Base-by-base conservation (phyloP, 2,797 vertebrate genomes). In the Hipposideros larvatus region DNA sequence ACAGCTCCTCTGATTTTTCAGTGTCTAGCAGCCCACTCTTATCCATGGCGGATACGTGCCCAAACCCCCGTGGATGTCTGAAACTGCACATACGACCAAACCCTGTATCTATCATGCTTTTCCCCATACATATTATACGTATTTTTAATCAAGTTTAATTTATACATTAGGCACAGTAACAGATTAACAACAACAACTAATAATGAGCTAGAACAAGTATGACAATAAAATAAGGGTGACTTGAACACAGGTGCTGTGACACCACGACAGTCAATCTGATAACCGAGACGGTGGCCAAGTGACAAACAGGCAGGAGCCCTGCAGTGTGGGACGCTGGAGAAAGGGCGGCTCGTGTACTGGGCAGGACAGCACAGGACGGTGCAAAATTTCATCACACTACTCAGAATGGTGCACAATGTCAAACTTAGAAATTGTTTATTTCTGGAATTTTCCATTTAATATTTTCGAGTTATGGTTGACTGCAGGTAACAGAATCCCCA, bases 211-310 rank as follows among this genome's bases (percentile, higher is more conserved):
- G n/a, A 55, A 34, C 51, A 55, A 7, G 9, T 4, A 5, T 2
- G 34, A 15, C 74, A 7, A 13, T 11, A 4, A 55, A 15, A 14
- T 2, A 13, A 24, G 51, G 46, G n/a, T 31, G 2, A 21, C 18
- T 14, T 4, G n/a, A 14, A 2, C 51, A 14, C 74, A 8, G 2
- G 51, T 19, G 4, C 51, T 1, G 6, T 1, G 11, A 24, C 0
- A 34, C 31, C 74, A 3, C 7, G 34, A 13, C n/a, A 2, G 74
- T 14, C 31, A 5, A 2, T 24, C 51, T 3, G 31, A 53, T 7
- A 2, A 6, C 11, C 5, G 31, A 5, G 46, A 11, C n/a, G 0
- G 31, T 18, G 4, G 11, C 15, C 6, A 5, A 18, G 18, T 22
- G 48, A 34, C 48, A 13, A 21, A 14, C 48, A 11, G 74, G 51